Evolutionary conservation across 2,888 invertebrate genomes (phyloP), one percentile per base, ranked within the genome.

Genomic region (Dusona sp.): DNA sequence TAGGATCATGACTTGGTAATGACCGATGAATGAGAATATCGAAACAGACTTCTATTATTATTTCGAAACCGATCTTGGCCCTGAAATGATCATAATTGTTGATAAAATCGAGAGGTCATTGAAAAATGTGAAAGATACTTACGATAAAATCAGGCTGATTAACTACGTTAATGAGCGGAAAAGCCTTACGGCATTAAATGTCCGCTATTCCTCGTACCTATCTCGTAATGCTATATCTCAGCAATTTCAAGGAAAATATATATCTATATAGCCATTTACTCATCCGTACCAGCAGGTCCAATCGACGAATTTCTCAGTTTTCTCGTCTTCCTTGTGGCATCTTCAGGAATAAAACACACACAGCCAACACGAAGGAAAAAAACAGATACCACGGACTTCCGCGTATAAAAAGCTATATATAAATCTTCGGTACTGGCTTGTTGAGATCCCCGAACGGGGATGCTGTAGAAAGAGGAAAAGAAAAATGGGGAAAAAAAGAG

Each of bases 401-500:
- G 86, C 57, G 83, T 86, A 77, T 78, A 86, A 86, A 86, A 86
- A 84, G 73, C 73, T 68, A 78, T 83, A 65, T 73, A 75, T 54
- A 57, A 74, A 73, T 84, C 67, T 83, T 87, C 64, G 70, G 77
- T n/a, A 74, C 70, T 61, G 48, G 75, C 81, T 75, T 42, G 81
- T 82, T 68, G 57, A 75, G 81, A 82, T 82, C 67, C 72, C 75
- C 33, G 22, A 82, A 84, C 57, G 33, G 42, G 74, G 83, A 75
- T 84, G 81, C 86, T 83, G 88, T 73, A 87, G 83, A 85, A 79
- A 88, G 80, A 87, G 85, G 75, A 73, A n/a, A 79, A 73, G 74
- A 65, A 33, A 79, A 25, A 81, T 67, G 73, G 61, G 25, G 36
- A 72, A 72, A 65, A 29, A 81, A 65, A 48, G 68, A 75, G 54